Evolutionary conservation across 2,888 invertebrate genomes (phyloP).

Genomic region (Pimpla rufipes): DNA sequence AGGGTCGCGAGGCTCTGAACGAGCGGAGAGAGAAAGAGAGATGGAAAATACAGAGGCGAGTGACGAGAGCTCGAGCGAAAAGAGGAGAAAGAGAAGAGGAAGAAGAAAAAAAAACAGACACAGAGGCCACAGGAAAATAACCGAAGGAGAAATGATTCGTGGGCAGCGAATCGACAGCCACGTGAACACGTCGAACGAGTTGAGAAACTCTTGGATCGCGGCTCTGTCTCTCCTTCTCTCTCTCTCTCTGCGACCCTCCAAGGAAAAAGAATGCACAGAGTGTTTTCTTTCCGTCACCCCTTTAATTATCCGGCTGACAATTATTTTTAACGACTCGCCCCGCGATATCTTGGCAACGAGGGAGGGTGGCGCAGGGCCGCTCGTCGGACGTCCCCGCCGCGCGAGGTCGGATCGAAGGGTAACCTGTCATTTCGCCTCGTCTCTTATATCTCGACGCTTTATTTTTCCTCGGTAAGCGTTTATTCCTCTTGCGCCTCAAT

Average conservation of each 20-base stretch:
- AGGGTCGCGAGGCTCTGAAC: slow-evolving; percentile 51
- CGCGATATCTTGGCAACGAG: slow-evolving; percentile 74
- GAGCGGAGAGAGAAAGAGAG: slow-evolving; percentile 48
- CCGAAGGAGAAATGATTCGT: slow-evolving; percentile 72
- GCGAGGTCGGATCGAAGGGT: slow-evolving; percentile 51
- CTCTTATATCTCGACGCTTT: slow-evolving; percentile 15
- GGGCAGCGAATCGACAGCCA: slow-evolving; percentile 51
- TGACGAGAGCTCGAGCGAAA: not conserved
- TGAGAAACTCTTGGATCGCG: slow-evolving; percentile 27
- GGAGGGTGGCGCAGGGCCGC: not conserved
- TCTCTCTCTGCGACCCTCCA: not conserved
- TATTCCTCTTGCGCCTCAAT: not conserved
- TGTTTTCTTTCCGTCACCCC: slow-evolving; percentile 74
- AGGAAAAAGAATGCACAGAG: slow-evolving; percentile 38
- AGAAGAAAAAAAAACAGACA: slow-evolving; percentile 33
- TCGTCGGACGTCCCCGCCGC: slow-evolving; percentile 9
- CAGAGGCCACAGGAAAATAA: slow-evolving; percentile 69
- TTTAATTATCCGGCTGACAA: slow-evolving; percentile 84
- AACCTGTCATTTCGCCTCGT: slow-evolving; percentile 63
- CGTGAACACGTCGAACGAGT: slow-evolving; percentile 45
- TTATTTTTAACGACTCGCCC: slow-evolving; percentile 84
- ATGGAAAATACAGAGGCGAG: slow-evolving; percentile 27
- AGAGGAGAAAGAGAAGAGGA: slow-evolving; percentile 59
- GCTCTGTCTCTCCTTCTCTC: not conserved
- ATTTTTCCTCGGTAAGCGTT: slow-evolving; percentile 36